Percentiles rank a stretch among this genome's conserved stretches.
These are phyloP conservation scores for Fistularia tabacaria DNA, from an alignment of 2,797 vertebrate genomes.

Conservation along the genomic window DNA sequence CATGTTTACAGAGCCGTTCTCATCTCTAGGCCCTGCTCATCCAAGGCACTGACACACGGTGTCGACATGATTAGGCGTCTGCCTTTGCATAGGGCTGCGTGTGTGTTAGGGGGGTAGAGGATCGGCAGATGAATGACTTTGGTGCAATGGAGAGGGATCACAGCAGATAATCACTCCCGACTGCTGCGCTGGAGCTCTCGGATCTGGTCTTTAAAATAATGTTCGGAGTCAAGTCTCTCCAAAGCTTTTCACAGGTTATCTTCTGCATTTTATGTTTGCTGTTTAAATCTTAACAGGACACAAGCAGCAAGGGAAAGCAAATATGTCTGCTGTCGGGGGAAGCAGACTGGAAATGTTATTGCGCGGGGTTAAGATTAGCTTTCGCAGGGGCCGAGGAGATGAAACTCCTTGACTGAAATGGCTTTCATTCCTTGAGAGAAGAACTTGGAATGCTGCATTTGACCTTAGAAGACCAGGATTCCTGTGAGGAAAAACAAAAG, in stretches of 20 bases:
- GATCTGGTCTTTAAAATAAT: conserved; percentile 82
- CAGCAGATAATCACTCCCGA: conserved; percentile 76
- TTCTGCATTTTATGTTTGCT: conserved; percentile 76
- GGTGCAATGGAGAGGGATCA: conserved; percentile 71
- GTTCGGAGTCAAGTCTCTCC: conserved; percentile 73
- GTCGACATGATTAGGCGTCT: conserved; percentile 70
- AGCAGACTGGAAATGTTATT: conserved; percentile 75
- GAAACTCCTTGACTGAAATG: conserved; percentile 58
- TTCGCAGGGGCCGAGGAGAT: conserved; percentile 59
- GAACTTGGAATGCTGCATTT: conserved; percentile 56
- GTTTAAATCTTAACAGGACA: conserved; percentile 80
- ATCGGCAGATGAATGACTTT: conserved; percentile 77
- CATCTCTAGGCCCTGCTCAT: conserved; percentile 71
- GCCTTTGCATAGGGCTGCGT: conserved; percentile 60
- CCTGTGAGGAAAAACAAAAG: conserved; percentile 26
- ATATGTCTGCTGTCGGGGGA: conserved; percentile 74
- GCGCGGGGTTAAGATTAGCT: conserved; percentile 72
- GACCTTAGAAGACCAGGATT: conserved; percentile 57
- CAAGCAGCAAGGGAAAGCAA: conserved; percentile 72
- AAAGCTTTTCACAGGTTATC: conserved; percentile 72
- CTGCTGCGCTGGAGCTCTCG: conserved; percentile 63
- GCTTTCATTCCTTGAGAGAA: conserved; percentile 53
- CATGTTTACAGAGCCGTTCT: conserved; percentile 70
- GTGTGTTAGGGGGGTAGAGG: conserved; percentile 32
- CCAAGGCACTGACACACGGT: conserved; percentile 67